phyloP scores from a whole-genome alignment of 2,888 invertebrate genomes.

The Tinea semifulvella region DNA sequence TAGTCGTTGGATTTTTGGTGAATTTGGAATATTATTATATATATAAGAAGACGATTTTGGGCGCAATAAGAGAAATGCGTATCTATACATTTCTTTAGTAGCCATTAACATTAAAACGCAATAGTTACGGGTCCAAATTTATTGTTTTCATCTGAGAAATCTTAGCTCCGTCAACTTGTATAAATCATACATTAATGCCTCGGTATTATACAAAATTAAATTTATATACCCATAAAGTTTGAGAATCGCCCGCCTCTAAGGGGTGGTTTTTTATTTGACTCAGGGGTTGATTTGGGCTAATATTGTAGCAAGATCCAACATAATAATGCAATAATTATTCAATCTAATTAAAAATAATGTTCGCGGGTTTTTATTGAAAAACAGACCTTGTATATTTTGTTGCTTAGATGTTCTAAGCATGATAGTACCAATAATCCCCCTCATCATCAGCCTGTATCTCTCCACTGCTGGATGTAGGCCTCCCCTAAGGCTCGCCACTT shows the following conservation, averaged over 20 bases:
- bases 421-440: too few relatives aligned
- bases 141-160: conserved; percentile 68
- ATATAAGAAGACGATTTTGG: too few relatives aligned
- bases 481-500: too few relatives aligned
- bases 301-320: neutral
- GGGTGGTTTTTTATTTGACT: conserved; percentile 20
- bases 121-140: conserved; percentile 63
- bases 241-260: conserved; percentile 30
- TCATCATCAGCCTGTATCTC: too few relatives aligned
- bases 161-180: conserved; percentile 65
- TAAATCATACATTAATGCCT: conserved; percentile 66
- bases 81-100: conserved; percentile 30
- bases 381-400: too few relatives aligned
- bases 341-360: neutral
- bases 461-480: too few relatives aligned
- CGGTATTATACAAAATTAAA: conserved; percentile 67
- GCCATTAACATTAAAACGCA: conserved; percentile 48
- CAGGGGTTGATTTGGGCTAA: conserved; percentile 17
- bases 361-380: neutral
- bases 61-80: too few relatives aligned
- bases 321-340: neutral
- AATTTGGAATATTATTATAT: too few relatives aligned
- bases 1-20: too few relatives aligned
- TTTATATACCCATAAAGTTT: conserved; percentile 69
- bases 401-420: too few relatives aligned